Evolutionary conservation across 2,888 invertebrate species (phyloP), one percentile per base, ranked within the genome.

Genomic region (Diarsia rubi): DNA sequence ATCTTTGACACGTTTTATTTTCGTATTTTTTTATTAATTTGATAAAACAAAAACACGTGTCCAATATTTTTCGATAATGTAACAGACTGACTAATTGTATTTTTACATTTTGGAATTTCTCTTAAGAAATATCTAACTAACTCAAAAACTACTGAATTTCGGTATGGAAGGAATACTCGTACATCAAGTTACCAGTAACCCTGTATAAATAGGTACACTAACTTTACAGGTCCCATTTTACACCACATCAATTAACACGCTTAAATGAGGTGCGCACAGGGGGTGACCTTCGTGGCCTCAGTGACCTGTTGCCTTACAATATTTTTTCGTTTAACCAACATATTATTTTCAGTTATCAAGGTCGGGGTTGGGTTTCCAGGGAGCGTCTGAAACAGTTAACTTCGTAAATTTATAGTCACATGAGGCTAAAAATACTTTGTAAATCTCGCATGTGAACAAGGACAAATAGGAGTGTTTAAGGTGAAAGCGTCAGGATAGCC

Each of bases 331-430:
- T 12, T 59, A 27, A 42, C 19, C 12, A 19, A 69, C 45, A n/a
- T 45, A 44, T n/a, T 64, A 57, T 69, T 47, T 57, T n/a, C 45
- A 52, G 45, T 54, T 19, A 42, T 11, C 62, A 63, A 80, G 80
- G 54, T 54, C 62, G 62, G 74, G 80, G 76, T 31, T 73, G 27
- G 80, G 76, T 24, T 74, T 47, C 12, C n/a, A 73, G 62, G 76
- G 76, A 21, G 80, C 54, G 52, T 52, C 52, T 42, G 54, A 74
- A 54, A 74, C 47, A 80, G 2, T 52, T 37, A 47, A 31, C 31
- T 21, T 45, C 54, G 24, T 52, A 14, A n/a, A 37, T 24, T 3
- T 69, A 45, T n/a, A 6, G 45, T 21, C 79, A 70, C 24, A 44
- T 21, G n/a, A 21, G 11, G 16, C 19, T 44, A 52, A 52, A 60